phyloP scores from a whole-genome alignment of 2,888 invertebrate genomes.

The Glyphotaelius pellucidus region DNA sequence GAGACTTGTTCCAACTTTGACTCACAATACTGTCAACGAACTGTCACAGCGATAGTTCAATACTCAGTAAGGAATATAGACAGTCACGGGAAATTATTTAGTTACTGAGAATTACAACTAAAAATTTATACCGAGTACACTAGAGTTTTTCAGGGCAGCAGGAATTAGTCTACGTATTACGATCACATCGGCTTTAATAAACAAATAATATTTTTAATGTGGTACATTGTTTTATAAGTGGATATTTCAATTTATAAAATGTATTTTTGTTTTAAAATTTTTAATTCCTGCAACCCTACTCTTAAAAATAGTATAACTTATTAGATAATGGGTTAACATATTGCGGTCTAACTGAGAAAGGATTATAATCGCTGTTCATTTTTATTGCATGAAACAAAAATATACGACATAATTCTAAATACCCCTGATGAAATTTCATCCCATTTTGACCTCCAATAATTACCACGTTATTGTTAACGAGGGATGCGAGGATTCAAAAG shows the following conservation, averaged over 20 bases:
- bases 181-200: no score
- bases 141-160: slow-evolving; percentile 37
- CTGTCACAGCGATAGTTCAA: background rate
- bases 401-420: background rate
- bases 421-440: background rate
- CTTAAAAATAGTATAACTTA: slow-evolving; percentile 34
- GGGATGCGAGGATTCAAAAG: background rate
- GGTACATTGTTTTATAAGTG: background rate
- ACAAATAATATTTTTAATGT: no score
- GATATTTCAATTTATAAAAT: background rate
- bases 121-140: slow-evolving; percentile 23
- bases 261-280: background rate
- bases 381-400: background rate
- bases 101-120: slow-evolving; percentile 7
- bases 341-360: background rate
- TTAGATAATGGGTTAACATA: slow-evolving; percentile 11
- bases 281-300: slow-evolving; percentile 38
- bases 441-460: background rate
- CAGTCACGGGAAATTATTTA: background rate
- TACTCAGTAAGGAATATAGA: background rate
- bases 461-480: background rate
- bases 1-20: background rate
- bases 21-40: background rate
- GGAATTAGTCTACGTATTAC: background rate
- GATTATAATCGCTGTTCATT: background rate